Base-by-base conservation (phyloP, 2,888 invertebrate species). In the Temnothorax rugatulus region DNA sequence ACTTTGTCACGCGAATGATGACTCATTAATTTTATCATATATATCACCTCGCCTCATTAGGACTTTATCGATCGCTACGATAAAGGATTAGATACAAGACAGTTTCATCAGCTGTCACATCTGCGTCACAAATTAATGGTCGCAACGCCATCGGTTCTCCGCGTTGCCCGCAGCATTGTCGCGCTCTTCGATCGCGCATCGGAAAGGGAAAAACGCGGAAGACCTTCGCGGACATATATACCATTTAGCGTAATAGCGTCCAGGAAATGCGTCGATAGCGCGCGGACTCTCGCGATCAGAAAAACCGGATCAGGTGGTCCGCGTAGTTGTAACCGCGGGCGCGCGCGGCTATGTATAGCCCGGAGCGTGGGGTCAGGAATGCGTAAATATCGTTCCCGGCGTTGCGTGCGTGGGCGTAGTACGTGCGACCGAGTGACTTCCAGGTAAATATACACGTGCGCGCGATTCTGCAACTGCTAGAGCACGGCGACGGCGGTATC, bases 351-450 rank as follows among this genome's bases (percentile, higher is more conserved):
- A 93, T 93, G 85, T 93, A 93, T 93, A 93, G 93, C 88, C 79
- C 90, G 87, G 90, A 89, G 93, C 92, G 93, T 93, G 93, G 93
- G 93, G 93, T 91, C 93, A 92, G 92, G 93, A 93, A 93, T 93
- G 93, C 93, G 93, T 94, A 93, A 93, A 94, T 94, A 93, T 93
- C 93, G 91, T 92, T 90, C 90, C 83, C 91, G 86, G 89, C 89
- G 90, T 90, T 90, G 86, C 84, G 82, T 75, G 86, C 89, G 92
- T 92, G 89, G 92, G 92, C 73, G 91, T 90, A 86, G 85, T 86
- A 90, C 85, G 87, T 74, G 90, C 90, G 90, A 88, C 90, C 83
- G 85, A 88, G 77, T 89, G 87, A 84, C 84, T 85, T 83, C 77
- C 91, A 91, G 90, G 91, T 91, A 90, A 89, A 88, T 90, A 88